A percentile compares a stretch with the other conserved stretches of the same genome.
phyloP scores from a whole-genome alignment of 2,113 vertebrate genomes.

The Calyptomena viridis region DNA sequence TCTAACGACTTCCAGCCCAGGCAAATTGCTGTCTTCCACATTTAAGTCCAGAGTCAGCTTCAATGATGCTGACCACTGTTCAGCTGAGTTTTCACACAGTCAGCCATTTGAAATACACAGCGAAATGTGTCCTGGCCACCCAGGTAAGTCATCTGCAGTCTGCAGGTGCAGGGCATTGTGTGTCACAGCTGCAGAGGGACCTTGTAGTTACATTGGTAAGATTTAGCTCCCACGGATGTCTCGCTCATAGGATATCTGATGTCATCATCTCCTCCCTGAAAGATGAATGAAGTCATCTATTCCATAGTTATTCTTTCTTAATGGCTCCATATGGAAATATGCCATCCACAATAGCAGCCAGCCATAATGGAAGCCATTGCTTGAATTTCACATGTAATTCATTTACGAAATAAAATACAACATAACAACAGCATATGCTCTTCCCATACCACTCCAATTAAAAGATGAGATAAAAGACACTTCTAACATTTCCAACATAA shows the following conservation, averaged over 20 bases:
- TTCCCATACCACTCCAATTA: neutral
- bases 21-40: neutral
- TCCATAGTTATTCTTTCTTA: neutral
- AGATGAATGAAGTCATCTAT: neutral
- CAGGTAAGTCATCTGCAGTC: neutral
- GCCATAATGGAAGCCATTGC: neutral
- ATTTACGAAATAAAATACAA: neutral
- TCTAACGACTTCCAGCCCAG: neutral
- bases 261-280: neutral
- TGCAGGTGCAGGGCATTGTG: neutral
- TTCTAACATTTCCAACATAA: neutral
- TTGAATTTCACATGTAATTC: neutral
- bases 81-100: neutral
- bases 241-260: neutral
- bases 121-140: neutral
- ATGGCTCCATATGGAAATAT: neutral
- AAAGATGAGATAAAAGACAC: neutral
- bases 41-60: neutral
- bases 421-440: neutral
- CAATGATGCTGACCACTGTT: neutral
- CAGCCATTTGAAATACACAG: neutral
- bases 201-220: neutral
- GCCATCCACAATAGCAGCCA: neutral
- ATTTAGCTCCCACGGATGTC: neutral
- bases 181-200: neutral